Evolutionary conservation across 2,113 vertebrate genomes (phyloP).

Genomic region (Daphoenositta chrysoptera): DNA sequence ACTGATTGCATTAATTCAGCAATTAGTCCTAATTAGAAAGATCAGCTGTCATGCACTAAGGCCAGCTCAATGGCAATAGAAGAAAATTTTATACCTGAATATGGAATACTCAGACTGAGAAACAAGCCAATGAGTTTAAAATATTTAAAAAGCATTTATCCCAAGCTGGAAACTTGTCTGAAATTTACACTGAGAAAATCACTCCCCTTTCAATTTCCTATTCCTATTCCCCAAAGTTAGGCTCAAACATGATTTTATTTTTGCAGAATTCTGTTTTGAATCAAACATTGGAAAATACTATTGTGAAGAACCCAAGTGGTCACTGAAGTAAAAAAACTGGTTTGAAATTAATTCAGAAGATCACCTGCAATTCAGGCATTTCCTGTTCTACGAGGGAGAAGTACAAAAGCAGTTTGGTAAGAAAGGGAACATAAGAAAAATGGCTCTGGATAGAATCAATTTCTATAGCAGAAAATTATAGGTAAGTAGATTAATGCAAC

Average conservation of each 20-base stretch:
- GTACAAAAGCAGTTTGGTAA: background rate
- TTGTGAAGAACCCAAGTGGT: background rate
- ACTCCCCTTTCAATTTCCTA: background rate
- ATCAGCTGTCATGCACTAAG: background rate
- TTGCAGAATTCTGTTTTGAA: background rate
- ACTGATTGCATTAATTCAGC: background rate
- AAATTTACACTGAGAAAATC: background rate
- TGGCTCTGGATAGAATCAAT: background rate
- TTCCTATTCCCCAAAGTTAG: background rate
- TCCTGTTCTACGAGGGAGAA: background rate
- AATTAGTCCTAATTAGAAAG: background rate
- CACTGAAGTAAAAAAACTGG: background rate
- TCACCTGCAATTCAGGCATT: background rate
- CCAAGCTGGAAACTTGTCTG: background rate
- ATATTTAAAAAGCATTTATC: background rate
- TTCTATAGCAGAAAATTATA: background rate
- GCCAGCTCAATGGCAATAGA: background rate
- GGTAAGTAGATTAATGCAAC: background rate
- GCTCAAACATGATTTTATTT: background rate
- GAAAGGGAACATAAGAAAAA: background rate
- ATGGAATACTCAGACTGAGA: background rate
- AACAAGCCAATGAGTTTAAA: background rate
- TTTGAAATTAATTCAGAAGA: background rate
- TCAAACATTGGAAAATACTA: background rate
- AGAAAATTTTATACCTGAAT: background rate